These are phyloP conservation scores for Laticauda colubrina DNA, from an alignment of 2,113 vertebrate genomes.

Conservation along the genomic window DNA sequence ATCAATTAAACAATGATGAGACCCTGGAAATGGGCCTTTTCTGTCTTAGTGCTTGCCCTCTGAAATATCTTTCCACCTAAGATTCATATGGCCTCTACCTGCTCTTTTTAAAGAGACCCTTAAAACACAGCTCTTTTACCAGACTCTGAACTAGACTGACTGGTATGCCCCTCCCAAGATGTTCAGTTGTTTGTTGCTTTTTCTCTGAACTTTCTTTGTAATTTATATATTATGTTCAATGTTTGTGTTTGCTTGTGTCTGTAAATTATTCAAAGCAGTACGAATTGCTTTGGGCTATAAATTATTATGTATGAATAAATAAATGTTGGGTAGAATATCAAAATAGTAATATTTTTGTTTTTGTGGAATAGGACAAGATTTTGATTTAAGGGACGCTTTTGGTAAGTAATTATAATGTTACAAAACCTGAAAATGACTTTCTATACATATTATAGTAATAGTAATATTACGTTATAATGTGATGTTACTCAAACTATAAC, in stretches of 20 bases:
- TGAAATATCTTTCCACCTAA: neutral
- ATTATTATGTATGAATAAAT: neutral
- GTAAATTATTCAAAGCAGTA: neutral
- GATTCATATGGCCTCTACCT: neutral
- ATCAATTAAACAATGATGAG: neutral
- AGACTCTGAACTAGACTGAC: neutral
- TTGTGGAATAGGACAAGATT: neutral
- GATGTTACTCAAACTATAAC: too few relatives aligned
- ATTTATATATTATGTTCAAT: neutral
- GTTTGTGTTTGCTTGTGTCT: neutral
- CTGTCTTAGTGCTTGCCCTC: neutral
- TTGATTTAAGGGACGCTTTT: neutral
- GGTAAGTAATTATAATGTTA: neutral
- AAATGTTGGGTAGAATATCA: neutral
- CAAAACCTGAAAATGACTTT: neutral
- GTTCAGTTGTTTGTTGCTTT: neutral
- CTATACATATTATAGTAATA: neutral
- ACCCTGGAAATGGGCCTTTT: neutral
- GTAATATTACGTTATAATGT: neutral
- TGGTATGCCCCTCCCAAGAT: neutral
- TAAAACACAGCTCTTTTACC: neutral
- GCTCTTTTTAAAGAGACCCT: neutral
- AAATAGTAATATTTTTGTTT: neutral
- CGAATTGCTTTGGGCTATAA: neutral
- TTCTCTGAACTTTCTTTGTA: neutral